A percentile compares a stretch with the other conserved stretches of the same genome.
These are phyloP conservation scores for Leptinotarsa undecemlineata DNA, from an alignment of 1,140 invertebrate species.

Conservation along the genomic window DNA sequence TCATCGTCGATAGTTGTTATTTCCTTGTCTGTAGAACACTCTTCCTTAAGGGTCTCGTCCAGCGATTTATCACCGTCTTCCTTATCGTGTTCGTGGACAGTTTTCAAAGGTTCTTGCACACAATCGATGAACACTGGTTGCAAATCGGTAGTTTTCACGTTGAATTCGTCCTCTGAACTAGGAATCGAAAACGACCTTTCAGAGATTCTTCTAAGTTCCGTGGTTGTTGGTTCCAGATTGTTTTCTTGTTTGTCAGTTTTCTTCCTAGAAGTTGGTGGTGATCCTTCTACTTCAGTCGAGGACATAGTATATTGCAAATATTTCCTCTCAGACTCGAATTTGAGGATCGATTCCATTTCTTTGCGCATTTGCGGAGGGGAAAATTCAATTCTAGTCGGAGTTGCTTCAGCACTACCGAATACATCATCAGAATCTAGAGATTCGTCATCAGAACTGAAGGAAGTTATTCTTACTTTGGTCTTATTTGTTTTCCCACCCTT, in stretches of 20 bases:
- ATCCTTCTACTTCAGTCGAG: slow-evolving; percentile 72
- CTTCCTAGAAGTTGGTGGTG: slow-evolving; percentile 66
- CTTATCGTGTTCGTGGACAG: slow-evolving; percentile 47
- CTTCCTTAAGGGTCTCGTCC: slow-evolving; percentile 56
- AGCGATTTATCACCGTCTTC: slow-evolving; percentile 49
- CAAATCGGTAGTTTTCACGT: slow-evolving; percentile 50
- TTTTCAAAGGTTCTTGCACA: slow-evolving; percentile 37
- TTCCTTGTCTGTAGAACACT: slow-evolving; percentile 62
- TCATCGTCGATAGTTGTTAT: slow-evolving; percentile 48
- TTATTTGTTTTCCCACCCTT: slow-evolving; percentile 61
- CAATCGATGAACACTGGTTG: slow-evolving; percentile 47
- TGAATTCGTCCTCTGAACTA: slow-evolving; percentile 68
- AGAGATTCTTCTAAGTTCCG: slow-evolving; percentile 67
- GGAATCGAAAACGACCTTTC: slow-evolving; percentile 72
- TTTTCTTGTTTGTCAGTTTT: slow-evolving; percentile 63
- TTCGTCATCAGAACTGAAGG: slow-evolving; percentile 72
- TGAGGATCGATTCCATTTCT: slow-evolving; percentile 71
- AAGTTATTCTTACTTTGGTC: slow-evolving; percentile 69
- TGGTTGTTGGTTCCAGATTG: slow-evolving; percentile 63
- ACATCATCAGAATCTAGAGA: slow-evolving; percentile 73
- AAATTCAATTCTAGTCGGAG: slow-evolving; percentile 68
- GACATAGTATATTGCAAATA: slow-evolving; percentile 73
- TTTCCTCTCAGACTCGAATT: slow-evolving; percentile 69
- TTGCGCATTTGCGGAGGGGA: slow-evolving; percentile 71
- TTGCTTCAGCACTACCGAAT: slow-evolving; percentile 70